Percentiles rank a stretch among this genome's conserved stretches.
Conservation (phyloP, 2,888 invertebrate genomes). For the Aporophyla lueneburgensis region DNA sequence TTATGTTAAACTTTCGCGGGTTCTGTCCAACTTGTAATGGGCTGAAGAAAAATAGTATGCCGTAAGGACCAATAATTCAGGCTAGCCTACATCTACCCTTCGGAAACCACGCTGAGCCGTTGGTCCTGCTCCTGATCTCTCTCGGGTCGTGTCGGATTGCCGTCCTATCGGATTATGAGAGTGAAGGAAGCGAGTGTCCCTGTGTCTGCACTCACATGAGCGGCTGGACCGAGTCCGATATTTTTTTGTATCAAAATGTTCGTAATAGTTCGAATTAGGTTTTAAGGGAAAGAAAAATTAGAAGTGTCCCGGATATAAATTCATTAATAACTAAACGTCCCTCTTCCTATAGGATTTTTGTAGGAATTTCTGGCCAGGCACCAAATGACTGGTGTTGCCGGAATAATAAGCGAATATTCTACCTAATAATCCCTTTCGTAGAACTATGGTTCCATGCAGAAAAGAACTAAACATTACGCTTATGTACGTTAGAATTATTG, state of each 20-base stretch:
- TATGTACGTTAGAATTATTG: conserved; percentile 24
- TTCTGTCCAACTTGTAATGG: not conserved
- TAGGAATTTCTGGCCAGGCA: not conserved
- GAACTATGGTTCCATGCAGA: not conserved
- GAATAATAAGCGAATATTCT: too few species aligned
- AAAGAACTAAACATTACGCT: not conserved
- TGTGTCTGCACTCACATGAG: too few species aligned
- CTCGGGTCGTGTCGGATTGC: too few species aligned
- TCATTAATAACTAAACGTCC: not conserved
- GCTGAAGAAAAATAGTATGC: not conserved
- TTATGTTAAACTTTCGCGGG: not conserved
- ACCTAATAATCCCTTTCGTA: not conserved
- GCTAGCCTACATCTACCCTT: not conserved
- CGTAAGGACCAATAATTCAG: not conserved
- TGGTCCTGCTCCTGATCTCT: too few species aligned
- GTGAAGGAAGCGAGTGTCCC: too few species aligned
- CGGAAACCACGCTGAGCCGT: too few species aligned
- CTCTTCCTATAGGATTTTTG: not conserved
- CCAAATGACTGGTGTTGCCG: too few species aligned
- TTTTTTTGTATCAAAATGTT: too few species aligned
- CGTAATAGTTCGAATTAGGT: not conserved
- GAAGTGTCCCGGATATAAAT: not conserved
- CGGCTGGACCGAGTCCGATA: too few species aligned
- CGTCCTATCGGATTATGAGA: too few species aligned
- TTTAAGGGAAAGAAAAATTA: not conserved